Evolutionary conservation across 2,113 vertebrate species (phyloP).

Genomic region (Bubo bubo): DNA sequence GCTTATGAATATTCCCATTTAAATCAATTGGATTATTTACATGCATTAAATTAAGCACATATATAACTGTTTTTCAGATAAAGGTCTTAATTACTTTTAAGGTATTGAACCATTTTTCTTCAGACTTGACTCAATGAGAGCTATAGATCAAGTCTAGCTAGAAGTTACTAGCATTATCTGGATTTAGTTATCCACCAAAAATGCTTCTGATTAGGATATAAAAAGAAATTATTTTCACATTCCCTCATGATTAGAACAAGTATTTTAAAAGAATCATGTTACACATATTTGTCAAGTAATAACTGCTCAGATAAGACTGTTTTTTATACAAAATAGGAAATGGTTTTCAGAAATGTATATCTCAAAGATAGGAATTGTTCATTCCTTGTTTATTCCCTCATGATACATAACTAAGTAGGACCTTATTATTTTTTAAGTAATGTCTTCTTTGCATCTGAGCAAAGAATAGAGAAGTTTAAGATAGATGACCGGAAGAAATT

Average conservation of each 20-base stretch:
- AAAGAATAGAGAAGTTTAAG: background rate
- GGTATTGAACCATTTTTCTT: constrained; percentile 64
- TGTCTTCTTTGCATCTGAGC: background rate
- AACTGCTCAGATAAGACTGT: background rate
- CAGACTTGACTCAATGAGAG: constrained; percentile 56
- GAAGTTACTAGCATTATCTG: constrained; percentile 9
- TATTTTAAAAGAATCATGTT: background rate
- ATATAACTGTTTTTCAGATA: constrained; percentile 61
- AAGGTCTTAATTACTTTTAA: constrained; percentile 68
- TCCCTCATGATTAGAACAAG: background rate
- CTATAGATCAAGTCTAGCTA: constrained; percentile 55
- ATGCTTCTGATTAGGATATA: background rate
- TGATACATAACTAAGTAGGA: background rate
- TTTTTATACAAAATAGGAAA: background rate
- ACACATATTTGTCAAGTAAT: background rate
- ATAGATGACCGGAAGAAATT: background rate
- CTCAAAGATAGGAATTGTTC: background rate
- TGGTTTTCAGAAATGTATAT: background rate
- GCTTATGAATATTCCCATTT: constrained; percentile 59
- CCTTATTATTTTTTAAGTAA: background rate
- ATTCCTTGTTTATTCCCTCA: background rate
- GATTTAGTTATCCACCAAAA: background rate
- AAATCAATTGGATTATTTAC: constrained; percentile 52
- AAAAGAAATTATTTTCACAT: background rate
- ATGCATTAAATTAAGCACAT: constrained; percentile 62